phyloP scores from a whole-genome alignment of 2,888 invertebrate genomes.

The Acleris holmiana region DNA sequence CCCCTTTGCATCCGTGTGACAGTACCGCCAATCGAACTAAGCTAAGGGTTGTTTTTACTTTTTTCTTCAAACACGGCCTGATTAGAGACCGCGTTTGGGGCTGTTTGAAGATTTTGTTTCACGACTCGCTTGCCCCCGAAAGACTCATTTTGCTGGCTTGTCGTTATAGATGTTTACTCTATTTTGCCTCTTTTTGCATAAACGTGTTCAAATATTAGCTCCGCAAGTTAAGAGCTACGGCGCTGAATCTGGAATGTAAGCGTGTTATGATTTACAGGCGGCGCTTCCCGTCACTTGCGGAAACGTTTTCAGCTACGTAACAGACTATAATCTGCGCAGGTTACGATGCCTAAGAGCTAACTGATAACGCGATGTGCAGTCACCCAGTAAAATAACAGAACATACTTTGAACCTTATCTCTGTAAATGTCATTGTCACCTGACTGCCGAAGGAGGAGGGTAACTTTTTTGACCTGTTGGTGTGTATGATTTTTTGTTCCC shows the following conservation, averaged over 20 bases:
- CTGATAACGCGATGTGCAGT: no score
- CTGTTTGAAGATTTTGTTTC: conserved; percentile 74
- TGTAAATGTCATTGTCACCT: no score
- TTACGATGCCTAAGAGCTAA: no score
- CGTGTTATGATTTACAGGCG: conserved; percentile 23
- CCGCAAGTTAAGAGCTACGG: conserved; percentile 30
- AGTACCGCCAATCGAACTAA: conserved; percentile 76
- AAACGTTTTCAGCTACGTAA: no score
- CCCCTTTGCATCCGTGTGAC: conserved; percentile 84
- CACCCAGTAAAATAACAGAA: no score
- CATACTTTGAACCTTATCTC: no score
- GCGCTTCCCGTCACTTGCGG: not conserved
- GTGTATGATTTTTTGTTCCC: no score
- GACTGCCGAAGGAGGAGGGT: no score
- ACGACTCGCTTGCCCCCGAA: conserved; percentile 63
- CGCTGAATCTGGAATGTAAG: conserved; percentile 22
- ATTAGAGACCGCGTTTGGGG: conserved; percentile 71
- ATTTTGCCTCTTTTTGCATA: conserved; percentile 49
- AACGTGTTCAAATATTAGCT: conserved; percentile 58
- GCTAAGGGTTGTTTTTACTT: conserved; percentile 71
- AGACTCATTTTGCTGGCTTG: conserved; percentile 60
- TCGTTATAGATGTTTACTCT: conserved; percentile 67
- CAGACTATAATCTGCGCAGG: no score
- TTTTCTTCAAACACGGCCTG: conserved; percentile 80
- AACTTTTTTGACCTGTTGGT: no score